phyloP scores from a whole-genome alignment of 2,888 invertebrate species.

The Ceratothoa steindachneri region DNA sequence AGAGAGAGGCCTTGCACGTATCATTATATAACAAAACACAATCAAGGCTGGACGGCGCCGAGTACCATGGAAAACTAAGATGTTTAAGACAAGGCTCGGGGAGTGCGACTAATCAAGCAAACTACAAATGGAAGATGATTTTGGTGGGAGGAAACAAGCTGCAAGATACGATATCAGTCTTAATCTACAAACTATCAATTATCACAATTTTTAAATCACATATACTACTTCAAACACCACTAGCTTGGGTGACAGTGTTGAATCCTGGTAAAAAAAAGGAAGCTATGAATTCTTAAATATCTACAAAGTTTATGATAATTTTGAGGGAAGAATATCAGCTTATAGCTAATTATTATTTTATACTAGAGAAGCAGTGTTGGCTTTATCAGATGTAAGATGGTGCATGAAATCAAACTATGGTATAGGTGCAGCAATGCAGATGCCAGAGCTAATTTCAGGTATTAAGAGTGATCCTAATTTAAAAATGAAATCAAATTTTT shows the following conservation, averaged over 20 bases:
- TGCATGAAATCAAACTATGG: background rate
- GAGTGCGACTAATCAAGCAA: background rate
- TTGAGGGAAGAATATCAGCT: too few relatives aligned
- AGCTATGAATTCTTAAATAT: too few relatives aligned
- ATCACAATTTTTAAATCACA: background rate
- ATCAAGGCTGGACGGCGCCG: too few relatives aligned
- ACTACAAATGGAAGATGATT: background rate
- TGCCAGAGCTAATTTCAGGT: background rate
- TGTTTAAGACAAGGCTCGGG: too few relatives aligned
- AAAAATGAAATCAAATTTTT: too few relatives aligned
- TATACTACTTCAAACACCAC: background rate
- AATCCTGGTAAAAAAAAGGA: background rate
- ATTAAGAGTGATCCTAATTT: too few relatives aligned
- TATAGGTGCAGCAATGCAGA: background rate
- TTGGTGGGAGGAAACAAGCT: background rate
- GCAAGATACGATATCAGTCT: background rate
- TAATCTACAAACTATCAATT: background rate
- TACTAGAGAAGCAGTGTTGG: background rate
- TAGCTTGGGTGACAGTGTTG: background rate
- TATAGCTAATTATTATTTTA: background rate
- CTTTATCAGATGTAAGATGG: background rate
- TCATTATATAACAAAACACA: too few relatives aligned
- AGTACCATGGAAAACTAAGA: too few relatives aligned
- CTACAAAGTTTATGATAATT: too few relatives aligned
- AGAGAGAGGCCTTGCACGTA: too few relatives aligned